Evolutionary conservation across 2,113 vertebrate species (phyloP).

Genomic region (Corydoras maculifer): DNA sequence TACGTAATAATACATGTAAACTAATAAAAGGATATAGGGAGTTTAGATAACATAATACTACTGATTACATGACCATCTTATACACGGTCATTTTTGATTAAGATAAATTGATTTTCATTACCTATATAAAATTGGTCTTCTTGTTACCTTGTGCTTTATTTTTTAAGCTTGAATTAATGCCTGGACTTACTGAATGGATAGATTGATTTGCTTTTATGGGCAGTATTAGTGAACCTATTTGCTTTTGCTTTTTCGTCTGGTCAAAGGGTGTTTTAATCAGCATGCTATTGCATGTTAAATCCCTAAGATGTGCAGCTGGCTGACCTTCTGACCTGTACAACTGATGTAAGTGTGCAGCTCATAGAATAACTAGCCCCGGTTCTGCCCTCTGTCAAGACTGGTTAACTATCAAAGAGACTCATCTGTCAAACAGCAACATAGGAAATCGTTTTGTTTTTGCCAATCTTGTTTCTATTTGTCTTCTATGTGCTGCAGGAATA

Average conservation of each 20-base stretch:
- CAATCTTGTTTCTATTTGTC: slow-evolving; percentile 22
- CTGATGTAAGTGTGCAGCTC: background rate
- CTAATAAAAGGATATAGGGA: no score
- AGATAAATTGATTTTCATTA: no score
- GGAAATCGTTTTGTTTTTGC: background rate
- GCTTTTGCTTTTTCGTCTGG: slow-evolving; percentile 7
- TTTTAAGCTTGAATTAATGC: background rate
- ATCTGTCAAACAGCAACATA: background rate
- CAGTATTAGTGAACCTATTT: slow-evolving; percentile 4
- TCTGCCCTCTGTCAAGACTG: background rate
- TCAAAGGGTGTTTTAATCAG: slow-evolving; percentile 14
- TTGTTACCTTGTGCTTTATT: no score
- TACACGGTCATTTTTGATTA: no score
- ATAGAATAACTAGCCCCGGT: background rate
- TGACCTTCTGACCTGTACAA: slow-evolving; percentile 9
- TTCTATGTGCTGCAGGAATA: slow-evolving; percentile 3
- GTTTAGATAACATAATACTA: no score
- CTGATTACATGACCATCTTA: no score
- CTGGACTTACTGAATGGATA: background rate
- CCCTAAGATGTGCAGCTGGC: slow-evolving; percentile 7
- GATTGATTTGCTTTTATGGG: slow-evolving; percentile 19
- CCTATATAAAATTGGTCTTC: no score
- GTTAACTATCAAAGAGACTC: slow-evolving; percentile 1
- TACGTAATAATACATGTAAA: no score
- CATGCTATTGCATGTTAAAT: slow-evolving; percentile 14